Percentiles rank a stretch among this genome's conserved stretches.
These are phyloP conservation scores for Steatornis caripensis DNA, from an alignment of 2,113 vertebrate species.

Conservation along the genomic window DNA sequence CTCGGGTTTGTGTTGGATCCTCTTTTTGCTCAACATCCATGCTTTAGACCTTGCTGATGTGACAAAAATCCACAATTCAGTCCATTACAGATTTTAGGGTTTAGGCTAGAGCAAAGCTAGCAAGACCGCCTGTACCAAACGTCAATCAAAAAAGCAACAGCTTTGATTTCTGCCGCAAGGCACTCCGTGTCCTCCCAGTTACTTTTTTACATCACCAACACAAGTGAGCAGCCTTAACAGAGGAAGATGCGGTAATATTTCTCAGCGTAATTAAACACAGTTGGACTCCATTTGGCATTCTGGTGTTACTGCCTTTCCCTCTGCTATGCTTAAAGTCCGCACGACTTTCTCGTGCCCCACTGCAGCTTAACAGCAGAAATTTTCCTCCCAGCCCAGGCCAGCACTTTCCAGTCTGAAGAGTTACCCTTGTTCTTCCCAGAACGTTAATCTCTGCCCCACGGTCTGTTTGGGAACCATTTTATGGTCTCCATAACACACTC, in stretches of 20 bases:
- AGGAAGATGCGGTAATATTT: background rate
- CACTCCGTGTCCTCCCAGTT: background rate
- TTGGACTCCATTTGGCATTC: background rate
- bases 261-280: background rate
- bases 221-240: background rate
- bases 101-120: background rate
- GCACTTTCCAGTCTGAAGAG: background rate
- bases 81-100: background rate
- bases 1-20: background rate
- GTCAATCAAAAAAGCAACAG: background rate
- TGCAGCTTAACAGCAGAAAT: background rate
- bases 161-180: background rate
- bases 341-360: background rate
- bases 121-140: background rate
- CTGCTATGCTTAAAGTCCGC: background rate
- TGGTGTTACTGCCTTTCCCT: background rate
- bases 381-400: background rate
- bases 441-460: background rate
- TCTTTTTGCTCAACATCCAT: background rate
- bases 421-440: background rate
- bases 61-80: background rate
- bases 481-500: background rate
- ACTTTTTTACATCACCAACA: background rate
- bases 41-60: background rate
- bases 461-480: background rate